Percentiles rank a stretch among this genome's conserved stretches.
These are phyloP conservation scores for Phacellophora camtschatica DNA, from an alignment of 30 jellyfish, hydroid and myxozoan species.

Conservation along the genomic window DNA sequence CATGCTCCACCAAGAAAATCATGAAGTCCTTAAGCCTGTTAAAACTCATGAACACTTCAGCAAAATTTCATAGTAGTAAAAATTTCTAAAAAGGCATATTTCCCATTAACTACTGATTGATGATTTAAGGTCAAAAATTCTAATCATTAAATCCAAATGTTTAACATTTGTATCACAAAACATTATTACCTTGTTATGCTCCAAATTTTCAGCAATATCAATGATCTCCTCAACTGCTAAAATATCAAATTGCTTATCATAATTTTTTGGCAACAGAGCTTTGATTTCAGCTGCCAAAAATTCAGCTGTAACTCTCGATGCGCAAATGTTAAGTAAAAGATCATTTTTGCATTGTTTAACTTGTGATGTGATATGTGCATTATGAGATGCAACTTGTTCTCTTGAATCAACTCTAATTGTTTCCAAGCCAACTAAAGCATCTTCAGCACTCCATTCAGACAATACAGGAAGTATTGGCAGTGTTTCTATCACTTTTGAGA, in stretches of 20 bases:
- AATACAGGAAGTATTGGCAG: conserved; percentile 46
- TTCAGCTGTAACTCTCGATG: conserved; percentile 12
- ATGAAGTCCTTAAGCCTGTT: too few relatives aligned
- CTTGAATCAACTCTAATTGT: not conserved
- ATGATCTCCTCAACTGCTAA: not conserved
- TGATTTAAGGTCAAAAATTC: too few relatives aligned
- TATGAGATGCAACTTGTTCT: not conserved
- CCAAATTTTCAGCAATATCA: not conserved
- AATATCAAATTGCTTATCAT: not conserved
- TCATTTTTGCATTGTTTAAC: not conserved
- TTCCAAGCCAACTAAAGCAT: not conserved
- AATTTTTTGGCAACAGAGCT: not conserved
- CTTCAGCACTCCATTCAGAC: conserved; percentile 42
- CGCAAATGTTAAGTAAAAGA: conserved; percentile 1
- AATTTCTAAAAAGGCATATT: too few relatives aligned
- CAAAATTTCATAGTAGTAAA: too few relatives aligned
- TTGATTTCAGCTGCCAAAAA: not conserved
- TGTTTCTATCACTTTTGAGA: conserved; percentile 8
- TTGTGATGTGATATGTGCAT: not conserved
- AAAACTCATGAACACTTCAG: too few relatives aligned
- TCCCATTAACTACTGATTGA: too few relatives aligned
- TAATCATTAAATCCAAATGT: too few relatives aligned
- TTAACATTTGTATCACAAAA: too few relatives aligned
- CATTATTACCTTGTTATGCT: too few relatives aligned
- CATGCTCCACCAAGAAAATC: too few relatives aligned